These are phyloP conservation scores for Rhinolophus sinicus DNA, from an alignment of 2,113 vertebrate genomes.

Conservation along the genomic window DNA sequence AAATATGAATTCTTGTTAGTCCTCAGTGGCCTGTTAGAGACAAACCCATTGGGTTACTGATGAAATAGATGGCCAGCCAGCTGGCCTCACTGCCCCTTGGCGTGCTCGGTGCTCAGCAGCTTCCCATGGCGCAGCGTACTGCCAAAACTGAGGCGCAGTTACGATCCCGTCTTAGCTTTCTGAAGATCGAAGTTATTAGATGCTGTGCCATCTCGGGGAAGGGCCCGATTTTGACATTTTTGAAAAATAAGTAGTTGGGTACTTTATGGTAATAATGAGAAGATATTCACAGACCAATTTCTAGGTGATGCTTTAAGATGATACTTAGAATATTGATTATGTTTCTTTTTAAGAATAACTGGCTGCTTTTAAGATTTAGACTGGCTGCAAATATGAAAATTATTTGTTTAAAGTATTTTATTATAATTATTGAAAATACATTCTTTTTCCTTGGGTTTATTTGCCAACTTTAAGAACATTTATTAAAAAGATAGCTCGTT, in stretches of 20 bases:
- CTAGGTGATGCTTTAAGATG: not conserved
- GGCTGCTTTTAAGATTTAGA: not conserved
- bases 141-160: fast-evolving
- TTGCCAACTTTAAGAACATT: not conserved
- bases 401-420: not conserved
- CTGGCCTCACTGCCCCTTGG: not conserved
- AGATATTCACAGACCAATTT: not conserved
- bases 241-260: not conserved
- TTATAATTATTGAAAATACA: not conserved
- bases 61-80: too few relatives aligned
- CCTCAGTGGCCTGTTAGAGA: not conserved
- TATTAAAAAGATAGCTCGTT: not conserved
- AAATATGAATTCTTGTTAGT: not conserved
- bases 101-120: fast-evolving
- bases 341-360: not conserved
- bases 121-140: fast-evolving
- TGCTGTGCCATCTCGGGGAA: not conserved
- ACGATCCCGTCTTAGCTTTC: fast-evolving
- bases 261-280: not conserved
- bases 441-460: not conserved
- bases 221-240: not conserved
- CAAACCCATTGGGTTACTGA: fast-evolving
- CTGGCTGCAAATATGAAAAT: not conserved
- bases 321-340: not conserved
- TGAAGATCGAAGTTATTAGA: not conserved